Conservation (phyloP, 2,113 vertebrate genomes). For the Probosciger aterrimus region DNA sequence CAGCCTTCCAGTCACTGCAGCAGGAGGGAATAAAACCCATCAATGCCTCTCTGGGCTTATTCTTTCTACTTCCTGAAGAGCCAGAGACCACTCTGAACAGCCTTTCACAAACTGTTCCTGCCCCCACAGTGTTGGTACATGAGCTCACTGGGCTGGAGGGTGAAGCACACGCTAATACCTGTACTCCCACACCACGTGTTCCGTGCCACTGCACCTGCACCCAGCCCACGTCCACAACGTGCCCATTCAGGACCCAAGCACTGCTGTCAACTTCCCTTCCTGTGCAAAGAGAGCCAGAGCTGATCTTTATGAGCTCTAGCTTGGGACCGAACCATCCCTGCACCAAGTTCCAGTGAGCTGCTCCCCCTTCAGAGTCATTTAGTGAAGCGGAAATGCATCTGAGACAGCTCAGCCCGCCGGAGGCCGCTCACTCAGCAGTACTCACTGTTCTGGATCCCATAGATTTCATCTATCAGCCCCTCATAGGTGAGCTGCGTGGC, state of each 20-base stretch:
- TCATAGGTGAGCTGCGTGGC: constrained; percentile 96
- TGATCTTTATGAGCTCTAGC: not conserved
- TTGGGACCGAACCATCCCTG: not conserved
- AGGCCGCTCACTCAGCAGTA: not conserved
- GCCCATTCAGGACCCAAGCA: not conserved
- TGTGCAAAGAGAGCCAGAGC: not conserved
- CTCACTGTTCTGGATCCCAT: constrained; percentile 94
- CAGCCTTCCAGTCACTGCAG: not conserved
- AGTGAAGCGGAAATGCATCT: not conserved
- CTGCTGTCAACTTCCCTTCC: not conserved
- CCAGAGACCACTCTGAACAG: rapidly evolving
- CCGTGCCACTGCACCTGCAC: not conserved
- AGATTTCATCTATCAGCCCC: constrained; percentile 96
- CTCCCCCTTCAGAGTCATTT: not conserved
- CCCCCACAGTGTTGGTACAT: not conserved
- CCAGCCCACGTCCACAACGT: not conserved
- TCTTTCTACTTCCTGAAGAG: not conserved
- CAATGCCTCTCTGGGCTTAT: not conserved
- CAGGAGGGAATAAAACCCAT: not conserved
- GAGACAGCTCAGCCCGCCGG: rapidly evolving
- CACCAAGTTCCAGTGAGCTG: not conserved
- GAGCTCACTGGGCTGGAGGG: not conserved
- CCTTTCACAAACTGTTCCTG: not conserved
- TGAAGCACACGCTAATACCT: not conserved
- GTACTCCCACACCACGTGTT: rapidly evolving